Evolutionary conservation across 2,113 vertebrate species (phyloP).

Genomic region (Anguilla rostrata): DNA sequence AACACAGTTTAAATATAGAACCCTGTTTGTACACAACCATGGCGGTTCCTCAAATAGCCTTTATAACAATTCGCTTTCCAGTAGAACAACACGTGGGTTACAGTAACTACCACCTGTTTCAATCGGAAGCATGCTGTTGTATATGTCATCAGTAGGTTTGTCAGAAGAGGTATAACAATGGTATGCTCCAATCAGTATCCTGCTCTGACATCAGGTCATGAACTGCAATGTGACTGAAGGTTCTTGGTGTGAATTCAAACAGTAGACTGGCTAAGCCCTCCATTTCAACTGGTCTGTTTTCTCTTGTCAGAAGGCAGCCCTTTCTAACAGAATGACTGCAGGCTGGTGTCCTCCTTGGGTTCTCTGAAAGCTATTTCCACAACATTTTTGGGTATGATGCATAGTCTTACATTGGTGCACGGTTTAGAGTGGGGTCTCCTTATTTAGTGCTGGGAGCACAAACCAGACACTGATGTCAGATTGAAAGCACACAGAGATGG

Average conservation of each 20-base stretch:
- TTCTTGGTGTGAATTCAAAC: not conserved
- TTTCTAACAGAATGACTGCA: not conserved
- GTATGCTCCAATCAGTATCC: not conserved
- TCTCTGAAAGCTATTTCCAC: constrained; percentile 75
- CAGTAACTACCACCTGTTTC: not conserved
- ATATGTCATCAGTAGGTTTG: not conserved
- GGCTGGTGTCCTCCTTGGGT: constrained; percentile 52
- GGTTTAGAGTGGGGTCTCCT: constrained; percentile 62
- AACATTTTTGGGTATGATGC: constrained; percentile 76
- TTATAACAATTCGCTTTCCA: not conserved
- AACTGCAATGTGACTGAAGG: not conserved
- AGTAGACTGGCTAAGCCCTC: not conserved
- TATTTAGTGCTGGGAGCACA: constrained; percentile 72
- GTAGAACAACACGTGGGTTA: not conserved
- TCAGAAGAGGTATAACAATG: not conserved
- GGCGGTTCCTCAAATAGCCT: not conserved
- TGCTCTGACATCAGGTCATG: not conserved
- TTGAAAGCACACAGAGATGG: constrained; percentile 45
- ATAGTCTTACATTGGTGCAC: constrained; percentile 57
- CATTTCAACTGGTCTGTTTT: not conserved
- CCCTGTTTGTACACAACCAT: not conserved
- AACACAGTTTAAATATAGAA: constrained; percentile 15
- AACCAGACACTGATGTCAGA: constrained; percentile 57
- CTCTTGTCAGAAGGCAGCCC: not conserved
- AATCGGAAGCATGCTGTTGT: not conserved